These are phyloP conservation scores for Dermochelys coriacea DNA, from an alignment of 2,797 vertebrate species.

Conservation along the genomic window DNA sequence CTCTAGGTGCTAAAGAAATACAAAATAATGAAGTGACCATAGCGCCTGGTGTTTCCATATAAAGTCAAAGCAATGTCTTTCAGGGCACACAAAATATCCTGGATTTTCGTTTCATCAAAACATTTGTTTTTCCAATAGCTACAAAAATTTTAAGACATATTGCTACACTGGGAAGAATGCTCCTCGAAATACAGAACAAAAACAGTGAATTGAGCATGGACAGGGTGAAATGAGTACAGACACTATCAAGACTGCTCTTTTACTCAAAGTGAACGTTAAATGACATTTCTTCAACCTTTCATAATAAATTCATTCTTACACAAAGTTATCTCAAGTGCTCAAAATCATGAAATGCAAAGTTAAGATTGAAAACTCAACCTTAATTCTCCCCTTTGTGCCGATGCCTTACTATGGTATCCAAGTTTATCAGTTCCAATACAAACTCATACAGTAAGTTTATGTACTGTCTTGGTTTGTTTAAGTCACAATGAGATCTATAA, in stretches of 20 bases:
- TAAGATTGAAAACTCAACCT: slow-evolving; percentile 44
- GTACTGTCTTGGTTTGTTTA: background rate
- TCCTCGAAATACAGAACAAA: slow-evolving; percentile 36
- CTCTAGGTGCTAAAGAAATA: background rate
- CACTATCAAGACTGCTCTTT: slow-evolving; percentile 28
- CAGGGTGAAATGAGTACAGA: slow-evolving; percentile 61
- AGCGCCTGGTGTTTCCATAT: background rate
- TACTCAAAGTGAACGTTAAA: background rate
- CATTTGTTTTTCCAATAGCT: background rate
- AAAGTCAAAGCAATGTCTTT: background rate
- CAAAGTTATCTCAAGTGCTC: slow-evolving; percentile 44
- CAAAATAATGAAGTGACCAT: background rate
- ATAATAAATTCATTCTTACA: slow-evolving; percentile 41
- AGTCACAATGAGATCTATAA: slow-evolving; percentile 9
- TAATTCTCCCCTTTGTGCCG: slow-evolving; percentile 48
- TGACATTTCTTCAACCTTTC: background rate
- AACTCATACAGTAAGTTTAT: background rate
- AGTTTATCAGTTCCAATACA: slow-evolving; percentile 40
- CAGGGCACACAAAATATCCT: background rate
- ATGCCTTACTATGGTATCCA: background rate
- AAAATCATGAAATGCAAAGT: slow-evolving; percentile 45
- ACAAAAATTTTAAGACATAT: background rate
- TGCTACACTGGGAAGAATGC: background rate
- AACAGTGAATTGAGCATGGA: background rate
- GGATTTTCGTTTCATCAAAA: slow-evolving; percentile 7